A percentile compares a stretch with the other conserved stretches of the same genome.
Evolutionary conservation across 2,888 invertebrate genomes (phyloP).

Genomic region (Heliconius ismenius): DNA sequence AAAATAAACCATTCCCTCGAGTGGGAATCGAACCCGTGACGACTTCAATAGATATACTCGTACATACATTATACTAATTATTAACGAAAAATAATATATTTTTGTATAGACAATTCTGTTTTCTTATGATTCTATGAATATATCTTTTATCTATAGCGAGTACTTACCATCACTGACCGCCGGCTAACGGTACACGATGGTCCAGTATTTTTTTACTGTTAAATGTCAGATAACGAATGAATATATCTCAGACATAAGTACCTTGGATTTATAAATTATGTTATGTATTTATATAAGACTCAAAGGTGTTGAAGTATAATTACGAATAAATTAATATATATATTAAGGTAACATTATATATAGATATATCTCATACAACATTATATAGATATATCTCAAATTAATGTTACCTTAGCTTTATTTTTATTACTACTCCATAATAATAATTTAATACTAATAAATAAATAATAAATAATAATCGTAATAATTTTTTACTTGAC

Average conservation of each 20-base stretch:
- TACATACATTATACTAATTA: not conserved
- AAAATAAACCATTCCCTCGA: not conserved
- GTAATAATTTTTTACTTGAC: too few relatives aligned
- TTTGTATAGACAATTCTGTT: constrained; percentile 7
- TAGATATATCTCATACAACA: too few relatives aligned
- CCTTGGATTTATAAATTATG: constrained; percentile 10
- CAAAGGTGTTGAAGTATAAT: not conserved
- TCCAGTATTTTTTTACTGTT: constrained; percentile 66
- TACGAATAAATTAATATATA: too few relatives aligned
- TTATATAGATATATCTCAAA: too few relatives aligned
- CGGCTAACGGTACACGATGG: constrained; percentile 61
- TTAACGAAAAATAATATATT: constrained; percentile 5
- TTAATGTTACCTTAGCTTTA: too few relatives aligned
- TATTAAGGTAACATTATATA: too few relatives aligned
- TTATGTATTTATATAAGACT: not conserved
- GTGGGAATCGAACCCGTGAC: not conserved
- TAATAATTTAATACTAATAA: too few relatives aligned
- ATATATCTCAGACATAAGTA: constrained; percentile 25
- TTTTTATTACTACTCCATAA: too few relatives aligned
- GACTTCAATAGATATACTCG: not conserved
- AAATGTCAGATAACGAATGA: constrained; percentile 52
- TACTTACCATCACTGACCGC: constrained; percentile 45
- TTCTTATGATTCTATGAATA: constrained; percentile 28
- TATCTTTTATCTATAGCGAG: constrained; percentile 34
- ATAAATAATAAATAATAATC: too few relatives aligned